Conservation (phyloP, 2,113 vertebrate species). For the Solea solea region DNA sequence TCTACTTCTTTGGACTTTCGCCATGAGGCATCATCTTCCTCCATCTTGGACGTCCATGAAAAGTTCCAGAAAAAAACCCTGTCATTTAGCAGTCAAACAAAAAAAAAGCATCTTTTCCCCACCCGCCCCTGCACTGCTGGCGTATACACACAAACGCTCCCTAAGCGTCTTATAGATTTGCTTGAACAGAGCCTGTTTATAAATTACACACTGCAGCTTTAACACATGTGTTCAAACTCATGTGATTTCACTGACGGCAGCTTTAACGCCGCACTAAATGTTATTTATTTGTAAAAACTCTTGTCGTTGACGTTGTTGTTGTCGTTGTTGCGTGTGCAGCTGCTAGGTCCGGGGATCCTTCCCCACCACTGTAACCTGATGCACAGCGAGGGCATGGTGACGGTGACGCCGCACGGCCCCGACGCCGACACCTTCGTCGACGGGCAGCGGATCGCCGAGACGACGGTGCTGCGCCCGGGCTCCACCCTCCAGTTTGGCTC, state of each 20-base stretch:
- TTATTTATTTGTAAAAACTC: background rate
- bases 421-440: constrained; percentile 95
- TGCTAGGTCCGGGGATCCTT: constrained; percentile 93
- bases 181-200: too few species aligned
- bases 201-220: too few species aligned
- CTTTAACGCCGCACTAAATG: background rate
- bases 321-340: constrained; percentile 66
- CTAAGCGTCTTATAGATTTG: too few species aligned
- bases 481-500: constrained; percentile 94
- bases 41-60: too few species aligned
- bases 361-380: constrained; percentile 97
- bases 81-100: too few species aligned
- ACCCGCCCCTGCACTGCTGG: too few species aligned
- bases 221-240: too few species aligned
- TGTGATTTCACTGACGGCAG: background rate
- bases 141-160: too few species aligned
- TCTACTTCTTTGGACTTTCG: too few species aligned
- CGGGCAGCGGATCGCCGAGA: constrained; percentile 91
- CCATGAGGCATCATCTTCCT: too few species aligned
- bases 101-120: too few species aligned
- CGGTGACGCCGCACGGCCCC: constrained; percentile 89
- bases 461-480: constrained; percentile 92
- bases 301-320: background rate
- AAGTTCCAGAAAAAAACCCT: too few species aligned
- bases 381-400: constrained; percentile 96